Conservation (phyloP, 2,888 invertebrate genomes). For the Neoaliturus tenellus region DNA sequence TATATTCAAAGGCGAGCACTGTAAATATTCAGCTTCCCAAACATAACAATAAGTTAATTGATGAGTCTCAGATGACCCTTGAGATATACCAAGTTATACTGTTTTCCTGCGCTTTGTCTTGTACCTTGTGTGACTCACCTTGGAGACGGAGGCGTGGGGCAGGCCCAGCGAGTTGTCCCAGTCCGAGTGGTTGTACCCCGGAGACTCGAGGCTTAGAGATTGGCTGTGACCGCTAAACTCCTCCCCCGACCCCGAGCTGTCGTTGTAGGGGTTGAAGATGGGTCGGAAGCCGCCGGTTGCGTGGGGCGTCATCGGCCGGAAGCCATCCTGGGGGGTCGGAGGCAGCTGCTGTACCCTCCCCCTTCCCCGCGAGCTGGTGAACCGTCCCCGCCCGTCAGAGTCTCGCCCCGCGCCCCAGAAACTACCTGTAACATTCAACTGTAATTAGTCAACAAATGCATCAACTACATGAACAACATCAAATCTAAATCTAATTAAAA, state of each 20-base stretch:
- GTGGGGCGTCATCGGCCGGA: constrained; percentile 84
- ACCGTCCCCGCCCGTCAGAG: constrained; percentile 68
- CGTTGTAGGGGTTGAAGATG: constrained; percentile 74
- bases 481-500: no score
- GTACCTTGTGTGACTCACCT: no score
- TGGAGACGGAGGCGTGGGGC: constrained; percentile 69
- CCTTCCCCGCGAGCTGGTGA: constrained; percentile 52
- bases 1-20: no score
- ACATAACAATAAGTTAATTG: no score
- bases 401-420: constrained; percentile 74
- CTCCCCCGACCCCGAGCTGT: constrained; percentile 40
- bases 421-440: constrained; percentile 53
- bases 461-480: no score
- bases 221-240: constrained; percentile 25
- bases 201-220: constrained; percentile 18
- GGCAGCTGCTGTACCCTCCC: constrained; percentile 72
- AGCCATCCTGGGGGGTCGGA: constrained; percentile 83
- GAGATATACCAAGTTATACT: no score
- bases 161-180: constrained; percentile 67
- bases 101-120: no score
- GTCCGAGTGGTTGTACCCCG: constrained; percentile 58
- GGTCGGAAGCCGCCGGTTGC: constrained; percentile 85
- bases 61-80: no score
- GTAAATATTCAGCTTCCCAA: no score
- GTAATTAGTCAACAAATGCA: no score